Conservation (phyloP, 2,888 invertebrate genomes). For the Noctua comes region DNA sequence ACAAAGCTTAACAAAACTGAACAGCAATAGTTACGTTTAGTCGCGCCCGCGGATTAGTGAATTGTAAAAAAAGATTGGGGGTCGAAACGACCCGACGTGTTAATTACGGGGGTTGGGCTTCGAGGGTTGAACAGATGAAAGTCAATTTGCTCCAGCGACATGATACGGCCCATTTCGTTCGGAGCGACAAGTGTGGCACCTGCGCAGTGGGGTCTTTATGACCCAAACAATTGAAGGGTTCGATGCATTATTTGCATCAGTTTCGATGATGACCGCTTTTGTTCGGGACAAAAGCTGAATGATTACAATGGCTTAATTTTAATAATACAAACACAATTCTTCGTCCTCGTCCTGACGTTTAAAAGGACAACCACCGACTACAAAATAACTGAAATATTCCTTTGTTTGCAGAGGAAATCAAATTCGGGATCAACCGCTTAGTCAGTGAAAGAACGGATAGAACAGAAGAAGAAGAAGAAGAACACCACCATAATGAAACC, state of each 20-base stretch:
- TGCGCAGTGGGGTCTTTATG: conserved; percentile 87
- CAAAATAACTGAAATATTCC: conserved; percentile 7
- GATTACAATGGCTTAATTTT: conserved; percentile 37
- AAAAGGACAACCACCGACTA: background rate
- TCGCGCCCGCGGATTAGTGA: conserved; percentile 89
- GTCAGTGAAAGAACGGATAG: conserved; percentile 92
- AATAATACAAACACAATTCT: conserved; percentile 11
- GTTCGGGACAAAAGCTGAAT: conserved; percentile 32
- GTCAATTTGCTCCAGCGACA: conserved; percentile 92
- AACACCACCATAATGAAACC: conserved; percentile 83
- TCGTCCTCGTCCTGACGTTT: background rate
- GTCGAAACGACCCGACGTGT: conserved; percentile 87
- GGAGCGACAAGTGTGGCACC: conserved; percentile 89
- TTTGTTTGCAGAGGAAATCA: conserved; percentile 93
- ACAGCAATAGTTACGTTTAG: conserved; percentile 84
- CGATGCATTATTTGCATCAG: conserved; percentile 65
- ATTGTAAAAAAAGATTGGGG: conserved; percentile 89
- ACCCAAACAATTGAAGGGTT: conserved; percentile 75
- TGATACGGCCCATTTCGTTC: conserved; percentile 92
- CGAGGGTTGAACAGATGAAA: conserved; percentile 89
- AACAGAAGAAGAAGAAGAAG: conserved; percentile 91
- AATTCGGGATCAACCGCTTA: conserved; percentile 95
- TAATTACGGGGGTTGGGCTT: conserved; percentile 89
- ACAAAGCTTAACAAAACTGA: conserved; percentile 78
- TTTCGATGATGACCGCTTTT: conserved; percentile 52